phyloP scores from a whole-genome alignment of 2,797 vertebrate genomes.

The Halcyon chelicuti region DNA sequence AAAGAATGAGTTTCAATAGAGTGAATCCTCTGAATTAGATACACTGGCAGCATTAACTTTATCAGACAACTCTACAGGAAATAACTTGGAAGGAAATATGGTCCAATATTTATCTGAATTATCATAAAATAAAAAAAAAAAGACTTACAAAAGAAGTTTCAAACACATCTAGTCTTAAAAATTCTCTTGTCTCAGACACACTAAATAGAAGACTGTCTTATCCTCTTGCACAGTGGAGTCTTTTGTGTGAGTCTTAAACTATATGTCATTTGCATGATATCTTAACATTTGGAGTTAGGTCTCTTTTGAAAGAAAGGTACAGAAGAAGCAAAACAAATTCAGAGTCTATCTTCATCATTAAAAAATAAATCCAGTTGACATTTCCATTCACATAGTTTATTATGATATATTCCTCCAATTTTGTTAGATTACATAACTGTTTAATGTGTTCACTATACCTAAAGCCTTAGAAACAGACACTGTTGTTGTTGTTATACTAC shows the following conservation, averaged over 20 bases:
- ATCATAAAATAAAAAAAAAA: neutral
- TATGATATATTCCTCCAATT: neutral
- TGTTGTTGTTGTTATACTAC: neutral
- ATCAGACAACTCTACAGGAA: neutral
- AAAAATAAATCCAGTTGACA: neutral
- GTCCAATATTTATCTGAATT: neutral
- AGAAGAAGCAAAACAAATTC: neutral
- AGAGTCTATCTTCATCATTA: neutral
- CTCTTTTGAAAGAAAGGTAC: neutral
- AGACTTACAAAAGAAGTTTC: neutral
- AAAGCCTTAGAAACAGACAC: neutral
- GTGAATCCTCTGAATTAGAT: neutral
- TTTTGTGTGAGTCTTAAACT: neutral
- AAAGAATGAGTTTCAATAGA: neutral
- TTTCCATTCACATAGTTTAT: neutral
- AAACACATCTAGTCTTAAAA: neutral
- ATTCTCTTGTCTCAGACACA: neutral
- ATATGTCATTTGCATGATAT: neutral
- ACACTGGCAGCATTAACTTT: neutral
- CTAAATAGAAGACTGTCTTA: neutral
- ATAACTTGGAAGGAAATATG: neutral
- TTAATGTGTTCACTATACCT: neutral
- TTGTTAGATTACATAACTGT: neutral
- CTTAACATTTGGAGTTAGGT: neutral
- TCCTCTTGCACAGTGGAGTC: neutral